Evolutionary conservation across 2,113 vertebrate species (phyloP).

Genomic region (Elachura formosa): DNA sequence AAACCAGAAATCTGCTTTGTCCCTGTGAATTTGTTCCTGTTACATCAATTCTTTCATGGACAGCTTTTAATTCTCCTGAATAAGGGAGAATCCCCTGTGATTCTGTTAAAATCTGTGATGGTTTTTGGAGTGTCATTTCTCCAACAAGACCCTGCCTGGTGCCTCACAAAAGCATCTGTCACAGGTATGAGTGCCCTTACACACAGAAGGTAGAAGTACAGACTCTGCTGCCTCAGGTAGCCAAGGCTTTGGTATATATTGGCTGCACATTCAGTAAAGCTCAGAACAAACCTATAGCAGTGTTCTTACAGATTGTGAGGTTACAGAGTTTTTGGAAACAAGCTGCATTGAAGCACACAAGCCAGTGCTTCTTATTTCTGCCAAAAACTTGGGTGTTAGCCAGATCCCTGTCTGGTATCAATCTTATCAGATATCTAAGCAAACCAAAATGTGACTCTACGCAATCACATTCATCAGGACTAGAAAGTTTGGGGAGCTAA

Average conservation of each 20-base stretch:
- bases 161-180: not conserved
- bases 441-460: not conserved
- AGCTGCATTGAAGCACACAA: not conserved
- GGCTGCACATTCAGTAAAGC: not conserved
- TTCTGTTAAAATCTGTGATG: not conserved
- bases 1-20: not conserved
- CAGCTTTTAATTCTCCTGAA: not conserved
- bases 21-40: not conserved
- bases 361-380: not conserved
- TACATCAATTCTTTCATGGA: not conserved
- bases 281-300: accelerated
- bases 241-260: not conserved
- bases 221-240: not conserved
- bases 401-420: not conserved
- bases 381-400: not conserved
- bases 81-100: not conserved
- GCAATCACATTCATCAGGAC: not conserved
- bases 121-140: not conserved
- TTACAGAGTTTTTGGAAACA: not conserved
- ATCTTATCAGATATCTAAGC: not conserved
- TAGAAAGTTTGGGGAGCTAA: not conserved
- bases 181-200: accelerated
- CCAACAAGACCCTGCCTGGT: accelerated
- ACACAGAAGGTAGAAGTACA: not conserved
- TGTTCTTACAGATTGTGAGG: not conserved